A percentile compares a stretch with the other conserved stretches of the same genome.
Conservation (phyloP, 2,888 invertebrate species). For the Aromia moschata region DNA sequence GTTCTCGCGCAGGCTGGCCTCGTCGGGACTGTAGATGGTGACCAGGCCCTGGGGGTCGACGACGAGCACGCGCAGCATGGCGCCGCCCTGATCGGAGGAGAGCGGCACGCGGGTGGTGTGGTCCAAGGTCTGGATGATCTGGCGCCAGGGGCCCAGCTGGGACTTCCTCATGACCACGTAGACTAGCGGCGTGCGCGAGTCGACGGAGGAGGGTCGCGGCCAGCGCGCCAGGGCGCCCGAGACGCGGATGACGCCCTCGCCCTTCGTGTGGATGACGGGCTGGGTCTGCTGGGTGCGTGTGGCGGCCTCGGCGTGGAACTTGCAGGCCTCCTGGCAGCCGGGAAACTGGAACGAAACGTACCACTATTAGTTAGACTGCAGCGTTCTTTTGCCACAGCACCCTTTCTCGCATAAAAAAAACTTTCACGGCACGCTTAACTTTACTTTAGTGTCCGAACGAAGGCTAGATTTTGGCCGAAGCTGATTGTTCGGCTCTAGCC, state of each 20-base stretch:
- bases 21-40: conserved; percentile 76
- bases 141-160: conserved; percentile 71
- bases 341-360: conserved; percentile 69
- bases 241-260: conserved; percentile 73
- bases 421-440: too few relatives aligned
- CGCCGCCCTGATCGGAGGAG: conserved; percentile 69
- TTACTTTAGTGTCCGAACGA: too few relatives aligned
- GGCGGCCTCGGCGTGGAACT: conserved; percentile 73
- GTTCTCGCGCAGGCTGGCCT: conserved; percentile 64
- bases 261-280: conserved; percentile 76
- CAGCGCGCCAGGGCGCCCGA: conserved; percentile 72
- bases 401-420: too few relatives aligned
- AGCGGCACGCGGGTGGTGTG: conserved; percentile 72
- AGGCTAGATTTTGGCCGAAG: too few relatives aligned
- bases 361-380: conserved; percentile 26
- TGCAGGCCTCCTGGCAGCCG: conserved; percentile 77
- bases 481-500: too few relatives aligned
- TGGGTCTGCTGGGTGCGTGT: conserved; percentile 70
- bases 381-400: too few relatives aligned
- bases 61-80: conserved; percentile 73
- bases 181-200: conserved; percentile 68
- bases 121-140: conserved; percentile 74
- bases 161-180: conserved; percentile 77
- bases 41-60: conserved; percentile 76
- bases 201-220: conserved; percentile 70